Evolutionary conservation across 2,888 invertebrate species (phyloP), one percentile per base, ranked within the genome.

Genomic region (Drosophila peninsularis): DNA sequence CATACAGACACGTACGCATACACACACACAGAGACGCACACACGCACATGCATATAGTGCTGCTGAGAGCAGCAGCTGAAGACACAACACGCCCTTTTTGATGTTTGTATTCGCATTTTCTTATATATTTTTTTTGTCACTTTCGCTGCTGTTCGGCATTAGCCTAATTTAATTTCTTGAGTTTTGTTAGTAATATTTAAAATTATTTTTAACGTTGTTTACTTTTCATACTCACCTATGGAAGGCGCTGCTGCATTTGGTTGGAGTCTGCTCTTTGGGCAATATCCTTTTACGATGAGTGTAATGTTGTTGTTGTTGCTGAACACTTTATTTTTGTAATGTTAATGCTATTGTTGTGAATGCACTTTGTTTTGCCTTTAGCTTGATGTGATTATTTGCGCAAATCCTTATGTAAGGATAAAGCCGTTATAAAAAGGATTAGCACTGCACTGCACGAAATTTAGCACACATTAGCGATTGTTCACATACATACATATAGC

Each of bases 31-130:
- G 30, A 52, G 41, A 47, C 27, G 45, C 41, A 53, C 19, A 58
- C 37, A 39, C 42, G 45, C 42, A 70, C 27, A 44, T 24, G 21
- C 57, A 58, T 9, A 47, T 49, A 36, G 11, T 34, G 55, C 57
- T 52, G 47, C 62, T 62, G 65, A 75, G 64, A 67, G 74, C 65
- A 70, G 73, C 77, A 68, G 65, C 66, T 66, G 72, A 72, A 75
- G 69, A 79, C 77, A 78, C 82, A 79, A 82, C 80, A 81, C 80
- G 80, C 80, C 80, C 82, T 81, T 80, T 81, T 81, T 71, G 76
- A 78, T 73, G 80, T 72, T 78, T 75, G 69, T 80, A 68, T 70
- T 75, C 65, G 56, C 60, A 57, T 64, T 75, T 66, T 57, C 30
- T 30, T 53, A 50, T 41, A 4, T 34, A 19, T 50, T 64, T 57